These are phyloP conservation scores for Caenorhabditis doughertyi DNA, from an alignment of 2,888 invertebrate genomes.

Conservation along the genomic window DNA sequence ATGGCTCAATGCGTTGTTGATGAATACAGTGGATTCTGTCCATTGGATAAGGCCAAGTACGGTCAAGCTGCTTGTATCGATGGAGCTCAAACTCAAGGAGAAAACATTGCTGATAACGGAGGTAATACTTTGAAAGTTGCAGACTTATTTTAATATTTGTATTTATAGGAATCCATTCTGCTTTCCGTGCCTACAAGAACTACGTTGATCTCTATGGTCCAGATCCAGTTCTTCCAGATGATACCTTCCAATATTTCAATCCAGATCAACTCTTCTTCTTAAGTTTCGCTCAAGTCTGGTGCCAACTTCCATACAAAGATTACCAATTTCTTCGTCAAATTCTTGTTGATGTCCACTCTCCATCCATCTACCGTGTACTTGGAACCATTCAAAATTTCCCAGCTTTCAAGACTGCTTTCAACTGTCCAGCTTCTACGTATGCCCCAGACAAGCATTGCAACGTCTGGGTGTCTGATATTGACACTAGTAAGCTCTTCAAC, in stretches of 20 bases:
- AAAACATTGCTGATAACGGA: conserved; percentile 86
- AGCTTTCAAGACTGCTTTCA: conserved; percentile 73
- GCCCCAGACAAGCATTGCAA: conserved; percentile 71
- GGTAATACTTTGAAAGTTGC: conserved; percentile 64
- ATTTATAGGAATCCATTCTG: conserved; percentile 73
- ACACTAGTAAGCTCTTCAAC: conserved; percentile 57
- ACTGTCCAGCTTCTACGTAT: conserved; percentile 70
- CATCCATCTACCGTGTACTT: conserved; percentile 73
- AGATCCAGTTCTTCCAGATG: conserved; percentile 78
- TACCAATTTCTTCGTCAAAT: conserved; percentile 61
- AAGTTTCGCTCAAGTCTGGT: conserved; percentile 75
- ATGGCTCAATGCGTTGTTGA: conserved; percentile 77
- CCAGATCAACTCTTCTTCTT: conserved; percentile 77
- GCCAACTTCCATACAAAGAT: conserved; percentile 63
- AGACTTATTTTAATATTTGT: background rate
- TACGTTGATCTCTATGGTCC: conserved; percentile 75
- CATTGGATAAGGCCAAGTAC: conserved; percentile 72
- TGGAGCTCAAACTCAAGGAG: conserved; percentile 85
- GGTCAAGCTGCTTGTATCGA: conserved; percentile 71
- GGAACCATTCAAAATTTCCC: conserved; percentile 76
- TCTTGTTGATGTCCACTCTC: conserved; percentile 75
- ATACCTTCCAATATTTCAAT: conserved; percentile 64
- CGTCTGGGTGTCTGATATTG: conserved; percentile 73
- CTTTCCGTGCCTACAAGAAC: conserved; percentile 78
- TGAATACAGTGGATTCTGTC: conserved; percentile 76